Conservation (phyloP, 2,888 invertebrate genomes). For the Lycaena phlaeas region DNA sequence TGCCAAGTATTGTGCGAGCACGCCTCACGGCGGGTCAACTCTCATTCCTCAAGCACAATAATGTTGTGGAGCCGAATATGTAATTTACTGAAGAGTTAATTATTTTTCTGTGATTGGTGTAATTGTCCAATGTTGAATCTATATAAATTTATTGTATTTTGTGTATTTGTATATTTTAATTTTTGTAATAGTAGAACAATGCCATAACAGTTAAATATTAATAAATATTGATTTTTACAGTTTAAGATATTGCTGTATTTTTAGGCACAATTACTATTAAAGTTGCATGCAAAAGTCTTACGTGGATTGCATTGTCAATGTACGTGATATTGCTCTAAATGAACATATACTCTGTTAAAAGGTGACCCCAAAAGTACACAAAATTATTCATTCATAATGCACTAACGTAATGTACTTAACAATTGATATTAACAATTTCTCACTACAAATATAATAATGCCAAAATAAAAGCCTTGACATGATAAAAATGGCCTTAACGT, state of each 20-base stretch:
- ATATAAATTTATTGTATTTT: conserved; percentile 40
- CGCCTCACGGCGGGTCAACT: conserved; percentile 33
- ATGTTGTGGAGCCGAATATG: conserved; percentile 41
- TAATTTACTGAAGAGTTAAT: conserved; percentile 25
- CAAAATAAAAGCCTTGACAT: conserved; percentile 23
- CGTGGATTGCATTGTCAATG: background rate
- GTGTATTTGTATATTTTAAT: conserved; percentile 35
- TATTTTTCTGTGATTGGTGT: conserved; percentile 29
- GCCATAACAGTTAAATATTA: conserved; percentile 15
- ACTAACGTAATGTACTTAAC: conserved; percentile 48
- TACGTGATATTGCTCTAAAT: background rate
- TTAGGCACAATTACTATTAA: background rate
- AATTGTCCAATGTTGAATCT: conserved; percentile 38
- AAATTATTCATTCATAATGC: conserved; percentile 11
- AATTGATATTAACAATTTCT: conserved; percentile 38
- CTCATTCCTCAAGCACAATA: conserved; percentile 62
- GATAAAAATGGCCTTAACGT: conserved; percentile 38
- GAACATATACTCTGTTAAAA: conserved; percentile 10
- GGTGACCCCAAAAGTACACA: conserved; percentile 9
- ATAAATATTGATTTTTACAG: conserved; percentile 4
- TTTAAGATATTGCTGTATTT: conserved; percentile 1
- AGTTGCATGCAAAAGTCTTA: background rate
- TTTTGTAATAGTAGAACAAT: conserved; percentile 26
- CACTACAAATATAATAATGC: conserved; percentile 15
- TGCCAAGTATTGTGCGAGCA: conserved; percentile 45